A percentile compares a stretch with the other conserved stretches of the same genome.
These are phyloP conservation scores for Smutsia gigantea DNA, from an alignment of 2,797 vertebrate species.

Conservation along the genomic window DNA sequence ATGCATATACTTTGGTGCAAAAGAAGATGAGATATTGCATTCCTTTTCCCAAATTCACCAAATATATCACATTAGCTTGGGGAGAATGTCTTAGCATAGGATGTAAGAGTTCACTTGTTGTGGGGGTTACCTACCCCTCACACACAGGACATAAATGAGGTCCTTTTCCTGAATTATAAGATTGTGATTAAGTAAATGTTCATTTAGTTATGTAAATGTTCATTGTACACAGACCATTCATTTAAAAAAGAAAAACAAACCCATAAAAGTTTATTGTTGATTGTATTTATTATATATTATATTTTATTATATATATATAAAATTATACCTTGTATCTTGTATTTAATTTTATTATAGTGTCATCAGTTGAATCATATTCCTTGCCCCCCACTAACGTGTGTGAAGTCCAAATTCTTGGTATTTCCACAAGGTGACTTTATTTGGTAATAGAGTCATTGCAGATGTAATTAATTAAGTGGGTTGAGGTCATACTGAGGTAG, in stretches of 20 bases:
- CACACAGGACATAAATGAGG: not conserved
- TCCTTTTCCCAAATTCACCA: not conserved
- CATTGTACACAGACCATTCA: not conserved
- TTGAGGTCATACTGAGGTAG: not conserved
- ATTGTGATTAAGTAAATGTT: constrained; percentile 7
- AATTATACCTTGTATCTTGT: no score
- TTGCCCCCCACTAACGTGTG: not conserved
- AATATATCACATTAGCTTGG: no score
- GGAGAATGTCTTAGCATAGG: not conserved
- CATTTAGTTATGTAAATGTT: not conserved
- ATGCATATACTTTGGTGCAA: not conserved
- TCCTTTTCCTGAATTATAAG: not conserved
- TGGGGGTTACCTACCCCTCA: not conserved
- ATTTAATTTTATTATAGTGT: no score
- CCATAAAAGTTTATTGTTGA: not conserved
- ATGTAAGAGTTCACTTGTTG: not conserved
- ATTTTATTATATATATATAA: no score
- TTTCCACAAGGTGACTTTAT: not conserved
- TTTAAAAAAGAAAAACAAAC: not conserved
- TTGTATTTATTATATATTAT: no score
- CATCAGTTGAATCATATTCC: not conserved
- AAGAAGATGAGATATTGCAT: not conserved
- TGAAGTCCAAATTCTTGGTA: not conserved
- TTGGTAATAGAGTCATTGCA: not conserved
- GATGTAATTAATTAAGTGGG: not conserved